phyloP scores from a whole-genome alignment of 53 echinoderm and acorn worm species.

The Echinarachnius parma region DNA sequence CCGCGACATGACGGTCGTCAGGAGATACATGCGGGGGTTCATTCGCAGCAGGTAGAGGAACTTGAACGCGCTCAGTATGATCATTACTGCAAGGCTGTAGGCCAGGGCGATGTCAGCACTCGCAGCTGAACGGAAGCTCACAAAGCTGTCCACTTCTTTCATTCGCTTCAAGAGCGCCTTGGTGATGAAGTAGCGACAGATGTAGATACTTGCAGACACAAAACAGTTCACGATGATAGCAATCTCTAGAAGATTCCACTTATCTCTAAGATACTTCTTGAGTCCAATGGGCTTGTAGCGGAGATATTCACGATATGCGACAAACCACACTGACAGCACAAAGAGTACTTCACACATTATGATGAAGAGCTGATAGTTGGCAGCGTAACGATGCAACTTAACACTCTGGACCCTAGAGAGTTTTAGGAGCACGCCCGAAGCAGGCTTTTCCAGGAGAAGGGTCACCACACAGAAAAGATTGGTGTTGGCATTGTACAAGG shows the following conservation, averaged over 20 bases:
- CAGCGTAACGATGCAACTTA: conserved; percentile 59
- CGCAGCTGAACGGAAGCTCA: conserved; percentile 67
- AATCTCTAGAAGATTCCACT: conserved; percentile 78
- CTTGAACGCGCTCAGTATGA: conserved; percentile 77
- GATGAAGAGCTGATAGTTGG: conserved; percentile 61
- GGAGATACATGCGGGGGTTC: conserved; percentile 80
- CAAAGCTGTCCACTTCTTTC: conserved; percentile 30
- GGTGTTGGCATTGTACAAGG: conserved; percentile 82
- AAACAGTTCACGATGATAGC: conserved; percentile 53
- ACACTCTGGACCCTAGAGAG: conserved; percentile 56
- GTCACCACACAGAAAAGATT: conserved; percentile 83
- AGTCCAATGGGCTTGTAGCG: conserved; percentile 38
- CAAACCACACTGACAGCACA: conserved; percentile 44
- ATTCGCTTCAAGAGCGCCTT: conserved; percentile 46
- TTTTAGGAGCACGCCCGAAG: conserved; percentile 74
- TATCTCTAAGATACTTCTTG: conserved; percentile 47
- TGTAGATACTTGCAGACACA: conserved; percentile 56
- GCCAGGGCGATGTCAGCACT: conserved; percentile 51
- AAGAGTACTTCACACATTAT: conserved; percentile 65
- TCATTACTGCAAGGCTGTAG: conserved; percentile 62
- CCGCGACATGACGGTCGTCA: conserved; percentile 64
- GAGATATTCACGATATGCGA: conserved; percentile 51
- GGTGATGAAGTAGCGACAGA: conserved; percentile 55
- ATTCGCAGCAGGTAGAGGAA: conserved; percentile 74
- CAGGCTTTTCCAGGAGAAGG: conserved; percentile 65